Conservation (phyloP, 1,140 invertebrate genomes). For the Drosophila lacteicornis region DNA sequence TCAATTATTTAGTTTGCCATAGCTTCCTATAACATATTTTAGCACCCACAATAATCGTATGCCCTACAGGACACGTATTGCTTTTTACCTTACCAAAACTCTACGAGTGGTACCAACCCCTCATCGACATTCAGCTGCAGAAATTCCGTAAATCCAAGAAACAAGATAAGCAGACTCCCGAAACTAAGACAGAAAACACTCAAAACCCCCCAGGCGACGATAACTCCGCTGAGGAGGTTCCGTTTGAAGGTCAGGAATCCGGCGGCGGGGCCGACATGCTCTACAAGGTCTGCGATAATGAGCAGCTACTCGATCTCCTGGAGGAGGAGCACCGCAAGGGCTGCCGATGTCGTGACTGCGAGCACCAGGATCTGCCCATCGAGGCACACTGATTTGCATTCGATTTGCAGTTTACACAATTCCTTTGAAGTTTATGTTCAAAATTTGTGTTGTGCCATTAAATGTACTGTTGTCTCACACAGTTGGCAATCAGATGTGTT, state of each 20-base stretch:
- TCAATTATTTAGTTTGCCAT: too few species aligned
- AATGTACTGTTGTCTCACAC: neutral
- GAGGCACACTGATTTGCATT: conserved; percentile 1
- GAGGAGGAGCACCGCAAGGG: conserved; percentile 35
- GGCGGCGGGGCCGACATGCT: neutral
- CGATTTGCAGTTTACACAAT: neutral
- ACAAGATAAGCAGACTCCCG: neutral
- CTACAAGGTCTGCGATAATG: conserved; percentile 26
- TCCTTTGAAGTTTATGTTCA: conserved; percentile 4
- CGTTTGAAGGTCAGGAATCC: neutral
- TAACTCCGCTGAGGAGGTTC: neutral
- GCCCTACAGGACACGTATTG: conserved; percentile 28
- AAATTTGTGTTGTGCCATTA: conserved; percentile 29
- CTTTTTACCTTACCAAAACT: conserved; percentile 66
- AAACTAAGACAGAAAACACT: neutral
- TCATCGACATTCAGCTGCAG: conserved; percentile 35
- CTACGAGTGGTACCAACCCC: conserved; percentile 45
- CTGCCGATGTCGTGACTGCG: conserved; percentile 39
- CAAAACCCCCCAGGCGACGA: neutral
- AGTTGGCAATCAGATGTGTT: conserved; percentile 21
- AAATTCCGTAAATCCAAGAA: conserved; percentile 7
- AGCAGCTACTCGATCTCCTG: conserved; percentile 20
- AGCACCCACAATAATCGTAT: neutral
- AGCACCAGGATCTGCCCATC: conserved; percentile 30
- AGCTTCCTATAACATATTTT: too few species aligned